Conservation (phyloP, 2,113 vertebrate genomes). For the Passer domesticus region DNA sequence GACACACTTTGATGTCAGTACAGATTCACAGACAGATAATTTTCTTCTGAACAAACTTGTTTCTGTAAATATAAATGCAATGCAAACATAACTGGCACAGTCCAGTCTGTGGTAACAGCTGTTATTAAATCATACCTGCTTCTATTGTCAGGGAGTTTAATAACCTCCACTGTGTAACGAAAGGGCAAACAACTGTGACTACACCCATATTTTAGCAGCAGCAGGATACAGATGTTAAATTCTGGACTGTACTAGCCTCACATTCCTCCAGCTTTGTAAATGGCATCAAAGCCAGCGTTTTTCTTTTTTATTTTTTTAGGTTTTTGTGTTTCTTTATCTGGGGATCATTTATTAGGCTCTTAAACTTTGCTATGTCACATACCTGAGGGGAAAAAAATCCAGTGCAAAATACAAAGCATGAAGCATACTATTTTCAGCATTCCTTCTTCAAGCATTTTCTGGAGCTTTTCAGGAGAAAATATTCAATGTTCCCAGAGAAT, state of each 20-base stretch:
- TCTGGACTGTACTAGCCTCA: not conserved
- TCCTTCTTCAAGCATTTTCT: not conserved
- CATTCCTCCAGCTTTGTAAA: not conserved
- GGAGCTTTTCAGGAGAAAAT: not conserved
- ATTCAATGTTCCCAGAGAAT: not conserved
- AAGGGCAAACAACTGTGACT: slow-evolving; percentile 13
- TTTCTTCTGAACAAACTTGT: slow-evolving; percentile 48
- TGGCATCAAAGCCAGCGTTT: not conserved
- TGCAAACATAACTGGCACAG: slow-evolving; percentile 26
- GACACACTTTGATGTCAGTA: slow-evolving; percentile 4
- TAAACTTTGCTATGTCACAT: not conserved
- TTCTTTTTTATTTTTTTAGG: not conserved
- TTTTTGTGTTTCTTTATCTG: not conserved
- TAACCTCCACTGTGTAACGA: not conserved
- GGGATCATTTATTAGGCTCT: not conserved
- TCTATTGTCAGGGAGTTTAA: slow-evolving; percentile 35
- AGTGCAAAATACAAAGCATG: not conserved
- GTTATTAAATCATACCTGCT: slow-evolving; percentile 43
- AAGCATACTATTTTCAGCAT: not conserved
- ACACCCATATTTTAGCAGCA: slow-evolving; percentile 25
- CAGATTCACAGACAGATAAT: slow-evolving; percentile 30
- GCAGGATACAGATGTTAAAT: slow-evolving; percentile 36
- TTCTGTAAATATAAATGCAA: slow-evolving; percentile 29
- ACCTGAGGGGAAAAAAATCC: not conserved
- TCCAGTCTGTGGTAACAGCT: slow-evolving; percentile 19